Base-by-base conservation (phyloP, 1,140 invertebrate species). In the Palaemon carinicauda region DNA sequence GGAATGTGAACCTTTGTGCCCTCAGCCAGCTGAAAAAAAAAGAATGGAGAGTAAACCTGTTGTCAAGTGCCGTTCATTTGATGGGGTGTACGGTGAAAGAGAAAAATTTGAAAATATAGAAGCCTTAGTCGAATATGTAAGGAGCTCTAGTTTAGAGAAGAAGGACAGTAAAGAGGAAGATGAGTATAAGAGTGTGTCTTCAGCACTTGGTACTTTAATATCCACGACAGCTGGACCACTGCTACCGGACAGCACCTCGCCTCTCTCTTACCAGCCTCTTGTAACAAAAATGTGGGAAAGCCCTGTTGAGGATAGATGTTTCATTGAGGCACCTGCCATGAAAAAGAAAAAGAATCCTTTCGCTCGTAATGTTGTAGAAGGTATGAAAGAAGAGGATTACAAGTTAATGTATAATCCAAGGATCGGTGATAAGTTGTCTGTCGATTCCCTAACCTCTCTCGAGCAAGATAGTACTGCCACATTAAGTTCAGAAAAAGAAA, bases 151-250 rank as follows among this genome's bases (percentile, higher is more conserved):
- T 53, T 54, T 87, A 27, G 85, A 87, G 27, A 87, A 87, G 60
- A 86, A 80, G 52, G 85, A 87, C 17, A 87, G 85, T 53, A 87
- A 51, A 52, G 85, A 87, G 53, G 85, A 87, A 10, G 74, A 89
- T 29, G 80, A 87, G 79, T 77, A 87, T 69, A 54, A 50, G 27
- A 87, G 24, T 69, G 79, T 87, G 51, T 87, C 90, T 94, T 12
- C 91, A 93, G 89, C 83, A 10, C 73, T 91, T 17, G 88, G 89
- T 14, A 89, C 88, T 52, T 50, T 90, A 0, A 88, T 91, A 9
- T 88, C 89, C 3, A 86, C 90, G 17, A 89, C 90, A 19, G 90
- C 90, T 52, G 88, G 90, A 0, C 90, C 90, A 17, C 80, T 91
- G 21, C 71, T 91, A 17, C 89, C 90, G 1, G 89, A 90, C 52